Conservation (phyloP, 2,888 invertebrate genomes). For the Homarus gammarus region DNA sequence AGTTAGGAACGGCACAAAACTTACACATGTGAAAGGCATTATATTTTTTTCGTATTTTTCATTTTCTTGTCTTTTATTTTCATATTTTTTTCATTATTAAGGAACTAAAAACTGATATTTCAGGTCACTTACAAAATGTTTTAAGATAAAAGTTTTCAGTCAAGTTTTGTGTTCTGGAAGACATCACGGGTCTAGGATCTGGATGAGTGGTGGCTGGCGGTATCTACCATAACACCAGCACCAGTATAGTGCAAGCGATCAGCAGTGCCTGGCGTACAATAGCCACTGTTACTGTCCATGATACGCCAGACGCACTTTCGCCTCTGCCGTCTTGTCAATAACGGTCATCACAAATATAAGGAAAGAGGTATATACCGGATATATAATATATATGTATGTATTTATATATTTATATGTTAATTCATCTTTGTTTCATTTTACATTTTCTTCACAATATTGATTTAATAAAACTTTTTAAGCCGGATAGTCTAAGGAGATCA, state of each 20-base stretch:
- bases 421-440: background rate
- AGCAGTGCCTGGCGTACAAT: too few relatives aligned
- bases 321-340: background rate
- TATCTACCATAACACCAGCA: background rate
- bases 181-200: slow-evolving; percentile 30
- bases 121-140: slow-evolving; percentile 43
- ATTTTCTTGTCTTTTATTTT: background rate
- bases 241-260: too few relatives aligned
- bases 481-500: background rate
- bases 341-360: slow-evolving; percentile 12
- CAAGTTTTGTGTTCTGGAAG: slow-evolving; percentile 34
- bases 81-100: background rate
- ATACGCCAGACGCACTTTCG: background rate
- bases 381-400: background rate
- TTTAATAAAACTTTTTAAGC: background rate
- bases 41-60: slow-evolving; percentile 2
- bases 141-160: slow-evolving; percentile 11
- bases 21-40: slow-evolving; percentile 43
- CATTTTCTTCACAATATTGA: background rate
- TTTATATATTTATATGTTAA: background rate
- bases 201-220: background rate
- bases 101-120: slow-evolving; percentile 43
- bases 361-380: background rate
- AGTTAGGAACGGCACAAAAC: slow-evolving; percentile 44
- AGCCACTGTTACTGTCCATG: too few relatives aligned